Evolutionary conservation across 2,888 invertebrate species (phyloP), one percentile per base, ranked within the genome.

Genomic region (Allacma fusca): DNA sequence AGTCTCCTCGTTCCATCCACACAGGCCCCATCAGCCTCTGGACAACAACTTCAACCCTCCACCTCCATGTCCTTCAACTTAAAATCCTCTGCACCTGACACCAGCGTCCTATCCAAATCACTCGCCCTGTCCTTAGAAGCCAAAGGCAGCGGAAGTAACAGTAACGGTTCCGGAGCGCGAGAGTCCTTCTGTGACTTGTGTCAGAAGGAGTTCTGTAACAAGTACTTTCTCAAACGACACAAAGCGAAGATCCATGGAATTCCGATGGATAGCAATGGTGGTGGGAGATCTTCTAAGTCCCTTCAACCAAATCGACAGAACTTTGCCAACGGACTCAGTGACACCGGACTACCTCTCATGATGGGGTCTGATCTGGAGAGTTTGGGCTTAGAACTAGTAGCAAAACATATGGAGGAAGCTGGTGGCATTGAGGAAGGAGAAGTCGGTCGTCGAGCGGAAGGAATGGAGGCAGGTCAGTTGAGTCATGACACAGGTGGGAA

Each of bases 171-270:
- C 0, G 89, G 89, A 4, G 90, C 90, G 0, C 85, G 85, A 23
- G 88, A 88, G 77, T 87, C 88, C 24, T 88, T 90, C 84, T 92
- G 92, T 86, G 92, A 92, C 84, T 87, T 92, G 79, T 93, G 93
- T 86, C 90, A 91, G 78, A 92, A 92, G 85, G 90, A 91, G 74
- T 93, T 93, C 86, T 90, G 91, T 81, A 92, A 91, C 85, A 91
- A 92, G 81, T 91, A 92, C 78, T 91, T 92, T 83, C 88, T 93
- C 81, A 90, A 91, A 73, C 90, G 91, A 64, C 93, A 93, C 87
- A 91, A 91, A 82, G 89, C 90, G 79, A 91, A 91, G 84, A 89
- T 89, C 68, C 92, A 93, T 85, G 91, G 91, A 68, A 89, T 90
- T 68, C 81, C 81, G 19, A 81, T 83, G 21, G 83, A 80, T 1